Evolutionary conservation across 1,140 invertebrate genomes (phyloP).

Genomic region (Homarus americanus): DNA sequence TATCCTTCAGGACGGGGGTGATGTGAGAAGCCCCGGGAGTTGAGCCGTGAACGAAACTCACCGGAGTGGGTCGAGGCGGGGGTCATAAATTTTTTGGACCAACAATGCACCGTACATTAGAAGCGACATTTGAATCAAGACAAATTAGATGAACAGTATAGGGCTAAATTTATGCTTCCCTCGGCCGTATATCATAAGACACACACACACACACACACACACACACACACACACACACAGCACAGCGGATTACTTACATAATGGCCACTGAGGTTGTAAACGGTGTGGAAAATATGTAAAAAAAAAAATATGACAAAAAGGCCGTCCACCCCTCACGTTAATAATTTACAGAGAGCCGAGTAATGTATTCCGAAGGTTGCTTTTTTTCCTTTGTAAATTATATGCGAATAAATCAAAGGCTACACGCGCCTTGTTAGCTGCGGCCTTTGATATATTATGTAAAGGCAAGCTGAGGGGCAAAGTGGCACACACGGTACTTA

Average conservation of each 20-base stretch:
- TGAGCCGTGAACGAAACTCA: no score
- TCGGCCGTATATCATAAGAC: slow-evolving; percentile 16
- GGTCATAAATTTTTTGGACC: slow-evolving; percentile 45
- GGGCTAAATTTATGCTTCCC: slow-evolving; percentile 44
- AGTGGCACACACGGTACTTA: no score
- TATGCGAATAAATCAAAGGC: not conserved
- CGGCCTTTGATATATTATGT: not conserved
- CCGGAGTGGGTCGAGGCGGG: no score
- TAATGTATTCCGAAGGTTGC: not conserved
- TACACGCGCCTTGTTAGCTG: not conserved
- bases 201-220: no score
- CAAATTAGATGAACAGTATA: slow-evolving; percentile 59
- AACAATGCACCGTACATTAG: slow-evolving; percentile 63
- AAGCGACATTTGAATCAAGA: slow-evolving; percentile 62
- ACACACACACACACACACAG: no score
- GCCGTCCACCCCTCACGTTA: no score
- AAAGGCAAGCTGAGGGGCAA: no score
- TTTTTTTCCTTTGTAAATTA: not conserved
- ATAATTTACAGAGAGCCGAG: not conserved
- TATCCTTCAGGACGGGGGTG: no score
- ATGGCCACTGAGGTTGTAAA: not conserved
- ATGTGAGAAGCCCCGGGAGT: no score
- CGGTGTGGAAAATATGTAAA: not conserved
- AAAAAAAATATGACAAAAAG: no score
- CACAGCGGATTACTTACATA: no score